A percentile compares a stretch with the other conserved stretches of the same genome.
Evolutionary conservation across 2,113 vertebrate species (phyloP).

Genomic region (Ictidomys tridecemlineatus): DNA sequence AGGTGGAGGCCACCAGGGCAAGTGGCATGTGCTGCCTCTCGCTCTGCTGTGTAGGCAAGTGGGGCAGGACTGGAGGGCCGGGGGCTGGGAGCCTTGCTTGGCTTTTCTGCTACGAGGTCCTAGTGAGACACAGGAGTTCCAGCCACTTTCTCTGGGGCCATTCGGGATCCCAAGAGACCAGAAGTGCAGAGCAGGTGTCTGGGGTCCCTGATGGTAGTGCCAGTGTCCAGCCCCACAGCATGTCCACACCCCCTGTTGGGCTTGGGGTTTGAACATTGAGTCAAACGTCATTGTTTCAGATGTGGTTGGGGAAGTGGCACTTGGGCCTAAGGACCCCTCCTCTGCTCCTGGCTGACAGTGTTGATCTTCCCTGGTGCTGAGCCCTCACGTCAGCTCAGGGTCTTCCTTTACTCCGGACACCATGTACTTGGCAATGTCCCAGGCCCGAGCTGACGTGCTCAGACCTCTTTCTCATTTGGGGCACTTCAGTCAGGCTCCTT

Average conservation of each 20-base stretch:
- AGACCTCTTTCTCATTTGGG: not conserved
- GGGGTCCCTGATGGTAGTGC: not conserved
- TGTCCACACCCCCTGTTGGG: not conserved
- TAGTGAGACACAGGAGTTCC: not conserved
- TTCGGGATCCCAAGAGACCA: no score
- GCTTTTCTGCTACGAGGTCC: not conserved
- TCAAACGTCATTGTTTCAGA: not conserved
- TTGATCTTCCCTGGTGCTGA: not conserved
- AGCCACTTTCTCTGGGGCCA: not conserved
- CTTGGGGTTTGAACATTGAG: not conserved
- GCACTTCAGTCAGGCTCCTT: not conserved
- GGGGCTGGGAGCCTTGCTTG: not conserved
- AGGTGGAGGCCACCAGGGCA: fast-evolving
- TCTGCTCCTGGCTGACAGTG: not conserved
- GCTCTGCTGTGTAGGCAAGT: fast-evolving
- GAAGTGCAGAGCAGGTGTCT: not conserved
- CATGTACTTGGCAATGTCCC: no score
- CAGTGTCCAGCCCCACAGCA: fast-evolving
- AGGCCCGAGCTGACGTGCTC: not conserved
- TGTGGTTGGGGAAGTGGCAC: not conserved
- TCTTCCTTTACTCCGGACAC: not conserved
- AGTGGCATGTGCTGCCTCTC: not conserved
- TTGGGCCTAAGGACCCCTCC: not conserved
- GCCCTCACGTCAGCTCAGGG: fast-evolving
- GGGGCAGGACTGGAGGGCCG: not conserved